phyloP scores from a whole-genome alignment of 1,140 invertebrate species.

The Cydia pomonella region DNA sequence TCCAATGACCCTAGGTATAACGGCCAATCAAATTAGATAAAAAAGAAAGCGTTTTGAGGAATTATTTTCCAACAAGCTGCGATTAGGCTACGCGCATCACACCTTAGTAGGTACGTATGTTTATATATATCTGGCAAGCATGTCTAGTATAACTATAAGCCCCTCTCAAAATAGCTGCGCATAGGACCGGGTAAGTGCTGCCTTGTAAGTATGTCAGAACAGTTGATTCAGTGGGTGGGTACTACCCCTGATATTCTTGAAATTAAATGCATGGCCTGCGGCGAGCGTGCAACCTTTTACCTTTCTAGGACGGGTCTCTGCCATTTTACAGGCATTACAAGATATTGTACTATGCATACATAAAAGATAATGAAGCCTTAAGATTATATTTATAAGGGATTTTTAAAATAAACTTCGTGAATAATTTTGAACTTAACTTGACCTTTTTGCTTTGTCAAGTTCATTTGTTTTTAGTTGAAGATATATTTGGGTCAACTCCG shows the following conservation, averaged over 20 bases:
- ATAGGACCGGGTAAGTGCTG: neutral
- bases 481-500: too few relatives aligned
- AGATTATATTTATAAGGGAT: neutral
- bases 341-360: neutral
- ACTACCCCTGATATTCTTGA: neutral
- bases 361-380: neutral
- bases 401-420: neutral
- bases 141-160: too few relatives aligned
- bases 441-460: neutral
- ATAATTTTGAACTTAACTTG: neutral
- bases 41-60: too few relatives aligned
- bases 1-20: too few relatives aligned
- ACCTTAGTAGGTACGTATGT: too few relatives aligned
- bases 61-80: too few relatives aligned
- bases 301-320: conserved; percentile 2
- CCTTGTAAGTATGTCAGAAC: conserved; percentile 4
- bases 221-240: conserved; percentile 10
- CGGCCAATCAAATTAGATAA: too few relatives aligned
- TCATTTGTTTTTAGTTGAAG: neutral
- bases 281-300: conserved; percentile 18
- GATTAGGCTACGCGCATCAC: too few relatives aligned
- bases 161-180: too few relatives aligned
- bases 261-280: neutral
- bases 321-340: conserved; percentile 11
- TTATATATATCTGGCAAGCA: too few relatives aligned